Percentiles rank a stretch among this genome's conserved stretches.
These are phyloP conservation scores for Choristoneura rosaceana DNA, from an alignment of 2,888 invertebrate genomes.

Conservation along the genomic window DNA sequence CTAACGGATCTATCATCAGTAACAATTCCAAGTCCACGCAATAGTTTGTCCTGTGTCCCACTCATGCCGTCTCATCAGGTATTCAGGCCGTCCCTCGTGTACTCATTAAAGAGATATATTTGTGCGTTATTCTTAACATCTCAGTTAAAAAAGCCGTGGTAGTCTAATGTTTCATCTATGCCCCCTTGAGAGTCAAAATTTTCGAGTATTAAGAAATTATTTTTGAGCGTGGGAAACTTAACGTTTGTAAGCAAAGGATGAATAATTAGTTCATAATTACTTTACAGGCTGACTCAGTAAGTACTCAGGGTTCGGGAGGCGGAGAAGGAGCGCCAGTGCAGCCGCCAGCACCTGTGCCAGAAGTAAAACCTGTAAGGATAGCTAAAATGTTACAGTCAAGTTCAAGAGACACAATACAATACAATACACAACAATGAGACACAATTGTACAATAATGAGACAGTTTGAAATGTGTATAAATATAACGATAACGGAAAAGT, in stretches of 20 bases:
- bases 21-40: not conserved
- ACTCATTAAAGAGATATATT: conserved; percentile 20
- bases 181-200: too few relatives aligned
- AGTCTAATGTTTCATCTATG: too few relatives aligned
- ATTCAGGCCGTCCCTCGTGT: conserved; percentile 20
- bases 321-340: conserved; percentile 28
- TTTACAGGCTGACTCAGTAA: conserved; percentile 38
- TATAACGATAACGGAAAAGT: too few relatives aligned
- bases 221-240: too few relatives aligned
- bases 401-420: too few relatives aligned
- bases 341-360: not conserved
- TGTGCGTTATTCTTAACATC: too few relatives aligned
- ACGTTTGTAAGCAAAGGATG: too few relatives aligned
- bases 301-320: conserved; percentile 26
- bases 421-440: too few relatives aligned
- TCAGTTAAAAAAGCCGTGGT: too few relatives aligned
- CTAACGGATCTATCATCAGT: not conserved
- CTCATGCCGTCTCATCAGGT: not conserved
- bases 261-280: not conserved
- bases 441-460: too few relatives aligned
- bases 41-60: not conserved
- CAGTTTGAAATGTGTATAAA: too few relatives aligned
- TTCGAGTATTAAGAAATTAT: too few relatives aligned
- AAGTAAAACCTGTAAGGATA: conserved; percentile 25
- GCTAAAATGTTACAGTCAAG: not conserved